A percentile compares a stretch with the other conserved stretches of the same genome.
Conservation (phyloP, 92 coral and sea anemone species). For the Anthopleura xanthogrammica region DNA sequence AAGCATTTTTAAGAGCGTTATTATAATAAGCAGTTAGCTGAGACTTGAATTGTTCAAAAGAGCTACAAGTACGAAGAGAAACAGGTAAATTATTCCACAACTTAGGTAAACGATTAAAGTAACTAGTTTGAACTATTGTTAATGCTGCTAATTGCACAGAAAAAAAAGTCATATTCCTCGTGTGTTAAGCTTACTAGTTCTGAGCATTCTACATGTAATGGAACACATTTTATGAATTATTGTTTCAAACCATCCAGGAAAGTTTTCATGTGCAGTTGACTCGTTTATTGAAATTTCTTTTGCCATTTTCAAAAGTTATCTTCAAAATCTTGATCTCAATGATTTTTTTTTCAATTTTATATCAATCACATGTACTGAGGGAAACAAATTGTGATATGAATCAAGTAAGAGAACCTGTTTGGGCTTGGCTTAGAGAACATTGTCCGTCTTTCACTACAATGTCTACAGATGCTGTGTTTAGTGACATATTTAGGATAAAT, state of each 20-base stretch:
- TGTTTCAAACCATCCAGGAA: slow-evolving; percentile 57
- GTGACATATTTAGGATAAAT: slow-evolving; percentile 51
- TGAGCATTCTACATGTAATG: neutral
- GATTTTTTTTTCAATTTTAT: slow-evolving; percentile 45
- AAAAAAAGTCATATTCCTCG: too few relatives aligned
- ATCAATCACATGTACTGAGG: slow-evolving; percentile 39
- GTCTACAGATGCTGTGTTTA: slow-evolving; percentile 70
- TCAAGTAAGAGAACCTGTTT: slow-evolving; percentile 55
- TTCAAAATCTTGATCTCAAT: slow-evolving; percentile 41
- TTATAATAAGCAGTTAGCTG: too few relatives aligned
- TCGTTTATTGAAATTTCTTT: slow-evolving; percentile 53
- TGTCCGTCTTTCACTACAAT: slow-evolving; percentile 51
- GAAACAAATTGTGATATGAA: slow-evolving; percentile 30
- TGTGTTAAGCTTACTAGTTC: too few relatives aligned
- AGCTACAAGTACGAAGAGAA: too few relatives aligned
- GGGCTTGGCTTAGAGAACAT: slow-evolving; percentile 45
- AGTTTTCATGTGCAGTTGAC: slow-evolving; percentile 73
- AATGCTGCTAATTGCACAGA: too few relatives aligned
- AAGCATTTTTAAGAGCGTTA: too few relatives aligned
- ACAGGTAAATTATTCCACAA: too few relatives aligned
- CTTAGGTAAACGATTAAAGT: too few relatives aligned
- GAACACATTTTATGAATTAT: slow-evolving; percentile 58
- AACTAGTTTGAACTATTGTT: too few relatives aligned
- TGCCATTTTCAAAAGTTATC: slow-evolving; percentile 39
- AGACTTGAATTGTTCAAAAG: too few relatives aligned